These are phyloP conservation scores for Numenius arquata DNA, from an alignment of 2,113 vertebrate species.

Conservation along the genomic window DNA sequence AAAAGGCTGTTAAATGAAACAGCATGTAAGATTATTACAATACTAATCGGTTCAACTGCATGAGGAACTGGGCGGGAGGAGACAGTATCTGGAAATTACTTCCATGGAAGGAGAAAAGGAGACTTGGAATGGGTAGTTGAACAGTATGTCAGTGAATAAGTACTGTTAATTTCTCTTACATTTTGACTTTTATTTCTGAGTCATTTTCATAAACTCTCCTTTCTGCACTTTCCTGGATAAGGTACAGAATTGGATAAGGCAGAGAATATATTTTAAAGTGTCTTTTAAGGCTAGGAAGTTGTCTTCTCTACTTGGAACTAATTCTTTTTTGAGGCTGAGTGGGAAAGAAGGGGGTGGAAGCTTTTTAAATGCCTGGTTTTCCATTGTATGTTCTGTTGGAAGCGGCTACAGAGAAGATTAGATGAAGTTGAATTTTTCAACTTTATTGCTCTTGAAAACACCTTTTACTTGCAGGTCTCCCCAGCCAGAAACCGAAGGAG, in stretches of 20 bases:
- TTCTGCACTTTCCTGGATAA: background rate
- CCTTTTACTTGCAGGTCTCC: slow-evolving; percentile 81
- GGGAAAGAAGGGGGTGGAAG: background rate
- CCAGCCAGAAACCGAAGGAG: slow-evolving; percentile 97
- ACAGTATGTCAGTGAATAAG: background rate
- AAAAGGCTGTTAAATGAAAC: background rate
- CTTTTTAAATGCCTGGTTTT: background rate
- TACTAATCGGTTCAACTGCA: background rate
- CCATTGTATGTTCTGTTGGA: background rate
- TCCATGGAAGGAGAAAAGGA: background rate
- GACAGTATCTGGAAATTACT: background rate
- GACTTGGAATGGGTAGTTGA: background rate
- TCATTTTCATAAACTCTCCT: background rate
- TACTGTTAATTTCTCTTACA: background rate
- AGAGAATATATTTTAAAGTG: background rate
- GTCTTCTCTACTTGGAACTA: background rate
- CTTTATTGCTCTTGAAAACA: background rate
- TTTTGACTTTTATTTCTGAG: background rate
- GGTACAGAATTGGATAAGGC: background rate
- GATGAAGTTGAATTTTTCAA: background rate
- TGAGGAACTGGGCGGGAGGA: background rate
- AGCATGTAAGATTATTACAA: background rate
- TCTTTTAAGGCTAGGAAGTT: background rate
- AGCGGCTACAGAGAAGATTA: background rate
- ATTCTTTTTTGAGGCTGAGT: background rate